phyloP scores from a whole-genome alignment of 92 coral and sea anemone genomes.

The Bergia sp. region DNA sequence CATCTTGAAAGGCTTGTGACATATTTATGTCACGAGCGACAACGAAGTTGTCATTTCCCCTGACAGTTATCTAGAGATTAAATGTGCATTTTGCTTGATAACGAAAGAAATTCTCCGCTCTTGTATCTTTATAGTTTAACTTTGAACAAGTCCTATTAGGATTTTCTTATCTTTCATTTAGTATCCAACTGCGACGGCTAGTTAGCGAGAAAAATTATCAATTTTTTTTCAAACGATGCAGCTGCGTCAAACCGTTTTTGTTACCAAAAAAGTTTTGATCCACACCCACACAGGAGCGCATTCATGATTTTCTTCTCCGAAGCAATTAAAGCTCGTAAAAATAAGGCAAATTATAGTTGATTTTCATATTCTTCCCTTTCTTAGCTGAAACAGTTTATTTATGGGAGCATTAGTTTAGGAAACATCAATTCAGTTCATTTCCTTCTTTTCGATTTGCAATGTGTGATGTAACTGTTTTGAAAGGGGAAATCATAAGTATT shows the following conservation, averaged over 20 bases:
- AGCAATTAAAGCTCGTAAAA: constrained; percentile 24
- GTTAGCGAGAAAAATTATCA: constrained; percentile 57
- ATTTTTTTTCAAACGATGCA: constrained; percentile 48
- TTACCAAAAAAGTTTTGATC: background rate
- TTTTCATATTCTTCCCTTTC: constrained; percentile 35
- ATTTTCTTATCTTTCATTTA: constrained; percentile 71
- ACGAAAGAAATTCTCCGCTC: constrained; percentile 54
- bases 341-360: constrained; percentile 16
- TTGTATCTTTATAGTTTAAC: constrained; percentile 76
- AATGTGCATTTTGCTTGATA: constrained; percentile 64
- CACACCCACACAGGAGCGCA: constrained; percentile 13
- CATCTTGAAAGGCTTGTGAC: constrained; percentile 34
- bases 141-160: constrained; percentile 80
- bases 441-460: constrained; percentile 69
- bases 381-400: constrained; percentile 59
- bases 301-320: background rate
- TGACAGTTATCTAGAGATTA: constrained; percentile 74
- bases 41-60: constrained; percentile 57
- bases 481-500: constrained; percentile 46
- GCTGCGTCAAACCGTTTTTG: constrained; percentile 26
- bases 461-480: constrained; percentile 78
- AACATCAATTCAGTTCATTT: constrained; percentile 83
- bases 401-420: constrained; percentile 77
- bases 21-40: constrained; percentile 30
- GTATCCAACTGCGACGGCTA: constrained; percentile 69